Evolutionary conservation across 2,888 invertebrate species (phyloP), one percentile per base, ranked within the genome.

Genomic region (Vesta saturnalis): DNA sequence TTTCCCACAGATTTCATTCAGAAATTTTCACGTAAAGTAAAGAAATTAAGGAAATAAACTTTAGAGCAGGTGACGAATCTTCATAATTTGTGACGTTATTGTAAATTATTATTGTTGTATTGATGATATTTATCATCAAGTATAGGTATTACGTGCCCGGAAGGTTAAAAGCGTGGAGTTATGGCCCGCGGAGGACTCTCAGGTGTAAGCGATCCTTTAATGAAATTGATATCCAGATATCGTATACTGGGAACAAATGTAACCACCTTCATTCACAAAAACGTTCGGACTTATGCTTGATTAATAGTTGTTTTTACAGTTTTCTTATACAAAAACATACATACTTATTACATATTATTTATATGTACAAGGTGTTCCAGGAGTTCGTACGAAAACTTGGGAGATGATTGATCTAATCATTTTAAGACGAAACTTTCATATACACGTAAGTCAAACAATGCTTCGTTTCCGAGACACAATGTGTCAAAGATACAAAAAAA

Each of bases 241-340:
- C 73, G 67, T 61, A 69, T 75, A 64, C 73, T 77, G 76, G 75
- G 76, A 77, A 76, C 75, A 74, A 75, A 75, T 74, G 74, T 19
- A 64, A 70, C 67, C 72, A 47, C 68, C 61, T 60, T 72, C 75
- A 76, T 77, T 77, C 77, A 77, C 76, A 75, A 77, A 74, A 69
- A 61, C 69, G 55, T 54, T 64, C 60, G 67, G 67, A 67, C 56
- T 67, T 67, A 67, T 63, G 62, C 67, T 62, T 67, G 58, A 49
- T 22, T 67, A 43, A 22, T 57, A 56, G 49, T 61, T 43, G 23
- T 19, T 60, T 59, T 49, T 2, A 43, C 10, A 3, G 2, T 43
- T 43, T n/a, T 43, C n/a, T 30, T 30, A 6, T 4, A 10, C 30
- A 30, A 10, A 30, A 10, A n/a, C n/a, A n/a, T n/a, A n/a, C n/a